Evolutionary conservation across 2,888 invertebrate genomes (phyloP).

Genomic region (Watsonalla binaria): DNA sequence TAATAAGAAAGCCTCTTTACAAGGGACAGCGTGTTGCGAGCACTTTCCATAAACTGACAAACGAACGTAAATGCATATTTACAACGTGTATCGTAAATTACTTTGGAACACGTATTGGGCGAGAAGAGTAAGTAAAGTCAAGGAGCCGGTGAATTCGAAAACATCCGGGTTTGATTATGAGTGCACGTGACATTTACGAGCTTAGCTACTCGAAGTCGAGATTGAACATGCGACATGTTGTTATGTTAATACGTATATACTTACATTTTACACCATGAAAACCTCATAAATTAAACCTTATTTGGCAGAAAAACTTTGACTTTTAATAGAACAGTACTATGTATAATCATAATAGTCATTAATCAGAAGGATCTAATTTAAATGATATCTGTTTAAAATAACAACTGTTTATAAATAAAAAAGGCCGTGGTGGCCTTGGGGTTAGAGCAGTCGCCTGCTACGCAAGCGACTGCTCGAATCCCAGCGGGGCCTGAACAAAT

Average conservation of each 20-base stretch:
- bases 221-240: not conserved
- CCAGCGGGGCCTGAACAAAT: too few relatives aligned
- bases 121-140: conserved; percentile 27
- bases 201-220: conserved; percentile 11
- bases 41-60: not conserved
- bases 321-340: too few relatives aligned
- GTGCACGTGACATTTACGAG: conserved; percentile 36
- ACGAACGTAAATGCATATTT: conserved; percentile 2
- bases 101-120: conserved; percentile 11
- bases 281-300: not conserved
- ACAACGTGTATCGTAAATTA: conserved; percentile 2
- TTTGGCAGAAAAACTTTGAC: not conserved
- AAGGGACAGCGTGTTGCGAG: not conserved
- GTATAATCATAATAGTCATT: too few relatives aligned
- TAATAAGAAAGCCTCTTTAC: not conserved
- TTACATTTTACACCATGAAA: not conserved
- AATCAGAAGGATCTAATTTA: too few relatives aligned
- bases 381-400: too few relatives aligned
- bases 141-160: conserved; percentile 15
- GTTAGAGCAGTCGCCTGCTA: too few relatives aligned
- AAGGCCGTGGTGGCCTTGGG: too few relatives aligned
- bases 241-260: not conserved
- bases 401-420: too few relatives aligned
- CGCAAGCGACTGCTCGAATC: too few relatives aligned
- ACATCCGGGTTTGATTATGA: conserved; percentile 31